phyloP scores from a whole-genome alignment of 1,140 invertebrate genomes.

The Frieseomelitta varia region DNA sequence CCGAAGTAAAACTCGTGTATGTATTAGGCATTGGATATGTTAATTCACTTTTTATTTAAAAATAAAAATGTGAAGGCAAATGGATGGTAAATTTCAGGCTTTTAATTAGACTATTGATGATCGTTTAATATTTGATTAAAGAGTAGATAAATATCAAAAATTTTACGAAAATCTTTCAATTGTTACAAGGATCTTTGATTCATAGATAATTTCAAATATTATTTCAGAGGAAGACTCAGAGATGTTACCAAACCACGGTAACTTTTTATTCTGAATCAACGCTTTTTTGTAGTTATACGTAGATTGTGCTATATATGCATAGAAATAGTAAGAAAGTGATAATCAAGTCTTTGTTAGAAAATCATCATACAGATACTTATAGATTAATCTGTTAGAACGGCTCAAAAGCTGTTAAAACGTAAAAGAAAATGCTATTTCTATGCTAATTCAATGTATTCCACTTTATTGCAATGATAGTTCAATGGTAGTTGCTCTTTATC shows the following conservation, averaged over 20 bases:
- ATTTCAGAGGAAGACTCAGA: slow-evolving; percentile 83
- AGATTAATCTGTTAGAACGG: background rate
- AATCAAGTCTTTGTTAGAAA: background rate
- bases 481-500: slow-evolving; percentile 38
- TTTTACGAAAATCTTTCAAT: slow-evolving; percentile 13
- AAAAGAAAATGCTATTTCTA: slow-evolving; percentile 25
- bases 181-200: slow-evolving; percentile 47
- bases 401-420: background rate
- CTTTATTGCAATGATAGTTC: slow-evolving; percentile 6
- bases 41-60: background rate
- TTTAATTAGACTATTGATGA: background rate
- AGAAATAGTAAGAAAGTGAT: slow-evolving; percentile 50
- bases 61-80: background rate
- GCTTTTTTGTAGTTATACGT: slow-evolving; percentile 68
- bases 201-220: slow-evolving; percentile 76
- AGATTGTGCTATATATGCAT: slow-evolving; percentile 53
- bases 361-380: background rate
- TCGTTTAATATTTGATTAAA: background rate
- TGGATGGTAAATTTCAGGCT: background rate
- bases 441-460: slow-evolving; percentile 28
- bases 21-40: slow-evolving; percentile 1
- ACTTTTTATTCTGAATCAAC: slow-evolving; percentile 75
- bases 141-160: slow-evolving; percentile 10
- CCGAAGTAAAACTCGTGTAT: background rate
- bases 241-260: slow-evolving; percentile 82